Evolutionary conservation across 2,797 vertebrate genomes (phyloP), one percentile per base, ranked within the genome.

Genomic region (Myripristis murdjan): DNA sequence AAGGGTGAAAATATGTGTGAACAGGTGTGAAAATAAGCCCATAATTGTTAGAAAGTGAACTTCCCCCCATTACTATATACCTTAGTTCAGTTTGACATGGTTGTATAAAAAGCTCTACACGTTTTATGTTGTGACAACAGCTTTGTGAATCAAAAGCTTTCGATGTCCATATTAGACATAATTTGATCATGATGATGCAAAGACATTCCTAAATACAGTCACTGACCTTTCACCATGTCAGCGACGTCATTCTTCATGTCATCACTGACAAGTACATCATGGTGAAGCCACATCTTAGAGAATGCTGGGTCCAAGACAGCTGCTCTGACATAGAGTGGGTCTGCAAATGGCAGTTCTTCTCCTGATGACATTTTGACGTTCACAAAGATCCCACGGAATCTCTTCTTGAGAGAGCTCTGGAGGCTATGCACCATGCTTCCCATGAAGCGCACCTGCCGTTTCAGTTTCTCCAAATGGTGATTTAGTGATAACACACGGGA

Each of bases 191-290:
- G 3, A 22, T 51, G 48, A 51, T 23, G 20, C 18, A 51, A 51
- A 22, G 6, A 51, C 48, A 51, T 23, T 4, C 44, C n/a, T n/a
- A n/a, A n/a, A n/a, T n/a, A n/a, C n/a, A n/a, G n/a, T n/a, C n/a
- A n/a, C n/a, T n/a, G n/a, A 67, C 64, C 64, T 57, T 67, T 67
- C 53, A 56, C 64, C 39, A 47, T 56, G 22, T 56, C 53, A 67
- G 54, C 37, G 46, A 57, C 28, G 14, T 67, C 53, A 31, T 57
- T 48, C 43, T 59, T 69, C 6, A 39, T 18, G 31, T 69, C 55
- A 37, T 41, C 31, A 11, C 24, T 41, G 46, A 69, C 55, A 39
- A 69, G 55, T 28, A 69, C 55, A 69, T 69, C 55, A 43, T 37
- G 55, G 14, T 33, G 16, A n/a, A 55, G 24, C 51, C 51, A 53